phyloP scores from a whole-genome alignment of 2,888 invertebrate species.

The Cerastis rubricosa region DNA sequence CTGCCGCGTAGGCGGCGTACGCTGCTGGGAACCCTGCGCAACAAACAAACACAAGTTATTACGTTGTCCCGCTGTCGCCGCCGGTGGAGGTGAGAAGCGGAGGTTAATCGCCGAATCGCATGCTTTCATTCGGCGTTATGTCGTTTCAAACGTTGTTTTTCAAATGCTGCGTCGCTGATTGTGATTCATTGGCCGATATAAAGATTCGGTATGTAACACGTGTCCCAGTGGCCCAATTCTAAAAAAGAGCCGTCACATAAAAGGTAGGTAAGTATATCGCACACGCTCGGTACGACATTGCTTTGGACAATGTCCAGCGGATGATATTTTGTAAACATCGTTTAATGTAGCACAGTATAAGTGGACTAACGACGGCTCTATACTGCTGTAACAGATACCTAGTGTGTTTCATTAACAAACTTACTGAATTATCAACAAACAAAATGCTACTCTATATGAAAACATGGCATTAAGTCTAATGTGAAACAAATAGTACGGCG shows the following conservation, averaged over 20 bases:
- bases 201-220: conserved; percentile 78
- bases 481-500: conserved; percentile 65
- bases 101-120: conserved; percentile 79
- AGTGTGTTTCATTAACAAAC: conserved; percentile 59
- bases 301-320: conserved; percentile 88
- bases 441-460: conserved; percentile 75
- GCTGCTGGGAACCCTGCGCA: conserved; percentile 97
- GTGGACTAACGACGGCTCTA: conserved; percentile 79
- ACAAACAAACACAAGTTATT: conserved; percentile 81
- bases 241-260: conserved; percentile 86
- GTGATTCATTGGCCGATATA: conserved; percentile 74
- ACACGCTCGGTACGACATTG: conserved; percentile 81
- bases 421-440: conserved; percentile 68
- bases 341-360: conserved; percentile 83
- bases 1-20: conserved; percentile 98
- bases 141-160: conserved; percentile 68
- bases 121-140: conserved; percentile 75
- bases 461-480: conserved; percentile 71
- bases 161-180: conserved; percentile 70
- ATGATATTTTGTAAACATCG: conserved; percentile 86
- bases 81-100: conserved; percentile 69
- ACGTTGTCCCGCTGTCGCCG: conserved; percentile 54
- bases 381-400: conserved; percentile 74
- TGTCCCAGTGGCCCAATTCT: conserved; percentile 82
- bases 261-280: conserved; percentile 82